Conservation (phyloP, 2,888 invertebrate genomes). For the Noctua comes region DNA sequence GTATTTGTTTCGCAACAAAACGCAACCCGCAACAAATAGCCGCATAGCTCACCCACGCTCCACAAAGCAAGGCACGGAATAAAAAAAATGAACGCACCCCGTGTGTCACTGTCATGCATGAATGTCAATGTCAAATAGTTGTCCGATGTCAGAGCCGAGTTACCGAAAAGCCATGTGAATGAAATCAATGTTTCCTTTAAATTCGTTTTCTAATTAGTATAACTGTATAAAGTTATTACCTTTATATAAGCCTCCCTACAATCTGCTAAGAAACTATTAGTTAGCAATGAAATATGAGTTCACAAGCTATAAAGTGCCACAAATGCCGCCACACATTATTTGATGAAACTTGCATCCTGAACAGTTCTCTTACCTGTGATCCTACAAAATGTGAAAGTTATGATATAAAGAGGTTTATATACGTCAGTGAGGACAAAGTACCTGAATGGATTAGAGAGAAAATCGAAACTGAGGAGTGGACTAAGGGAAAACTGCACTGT, state of each 20-base stretch:
- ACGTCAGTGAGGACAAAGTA: slow-evolving; percentile 89
- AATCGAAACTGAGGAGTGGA: slow-evolving; percentile 91
- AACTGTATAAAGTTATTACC: not conserved
- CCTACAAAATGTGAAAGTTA: slow-evolving; percentile 77
- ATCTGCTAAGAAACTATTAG: not conserved
- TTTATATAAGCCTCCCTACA: not conserved
- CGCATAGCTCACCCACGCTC: not conserved
- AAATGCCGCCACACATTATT: slow-evolving; percentile 85
- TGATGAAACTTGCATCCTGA: slow-evolving; percentile 67
- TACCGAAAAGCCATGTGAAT: not conserved
- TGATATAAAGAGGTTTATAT: slow-evolving; percentile 82
- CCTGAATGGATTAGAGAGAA: slow-evolving; percentile 90
- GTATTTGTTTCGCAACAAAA: not conserved
- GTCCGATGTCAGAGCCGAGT: not conserved
- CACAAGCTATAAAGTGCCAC: slow-evolving; percentile 81
- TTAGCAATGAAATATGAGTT: slow-evolving; percentile 41
- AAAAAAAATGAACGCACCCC: not conserved
- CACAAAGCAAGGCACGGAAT: not conserved
- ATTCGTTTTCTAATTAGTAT: not conserved
- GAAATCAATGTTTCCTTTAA: not conserved
- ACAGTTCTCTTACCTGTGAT: slow-evolving; percentile 70
- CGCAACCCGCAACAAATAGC: not conserved
- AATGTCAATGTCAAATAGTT: not conserved
- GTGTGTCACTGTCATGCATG: slow-evolving; percentile 9
- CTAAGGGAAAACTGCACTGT: slow-evolving; percentile 92